Evolutionary conservation across 2,888 invertebrate genomes (phyloP).

Genomic region (Dolichomitus sp.): DNA sequence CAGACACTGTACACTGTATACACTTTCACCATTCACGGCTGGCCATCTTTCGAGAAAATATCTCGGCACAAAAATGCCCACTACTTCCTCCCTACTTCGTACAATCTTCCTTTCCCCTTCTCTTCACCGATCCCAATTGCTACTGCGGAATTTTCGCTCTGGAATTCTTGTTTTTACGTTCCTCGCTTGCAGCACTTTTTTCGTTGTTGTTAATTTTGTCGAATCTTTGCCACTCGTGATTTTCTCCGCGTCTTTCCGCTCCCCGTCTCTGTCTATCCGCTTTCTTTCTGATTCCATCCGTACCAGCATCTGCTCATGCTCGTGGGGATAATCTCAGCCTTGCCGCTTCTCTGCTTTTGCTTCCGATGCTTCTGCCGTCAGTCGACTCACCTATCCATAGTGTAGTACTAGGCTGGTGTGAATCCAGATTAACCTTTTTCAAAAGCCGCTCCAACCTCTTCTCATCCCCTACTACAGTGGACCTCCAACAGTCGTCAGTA

Average conservation of each 20-base stretch:
- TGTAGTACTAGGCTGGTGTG: conserved; percentile 28
- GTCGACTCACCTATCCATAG: conserved; percentile 25
- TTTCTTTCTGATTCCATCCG: conserved; percentile 49
- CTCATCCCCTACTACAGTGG: background rate
- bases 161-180: conserved; percentile 50
- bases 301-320: conserved; percentile 52
- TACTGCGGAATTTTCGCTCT: conserved; percentile 52
- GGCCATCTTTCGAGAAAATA: conserved; percentile 39
- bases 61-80: conserved; percentile 44
- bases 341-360: conserved; percentile 41
- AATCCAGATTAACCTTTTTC: conserved; percentile 59
- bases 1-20: background rate
- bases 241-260: conserved; percentile 49
- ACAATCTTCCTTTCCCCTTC: conserved; percentile 11
- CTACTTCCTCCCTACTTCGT: conserved; percentile 4
- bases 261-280: conserved; percentile 46
- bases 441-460: conserved; percentile 44
- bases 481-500: background rate
- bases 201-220: conserved; percentile 26
- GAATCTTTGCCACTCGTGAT: conserved; percentile 58
- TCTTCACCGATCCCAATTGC: conserved; percentile 33
- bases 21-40: conserved; percentile 9
- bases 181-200: conserved; percentile 37
- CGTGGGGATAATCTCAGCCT: conserved; percentile 61
- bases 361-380: conserved; percentile 31